Evolutionary conservation across 2,888 invertebrate species (phyloP), one percentile per base, ranked within the genome.

Genomic region (Leptogaster cylindrica): DNA sequence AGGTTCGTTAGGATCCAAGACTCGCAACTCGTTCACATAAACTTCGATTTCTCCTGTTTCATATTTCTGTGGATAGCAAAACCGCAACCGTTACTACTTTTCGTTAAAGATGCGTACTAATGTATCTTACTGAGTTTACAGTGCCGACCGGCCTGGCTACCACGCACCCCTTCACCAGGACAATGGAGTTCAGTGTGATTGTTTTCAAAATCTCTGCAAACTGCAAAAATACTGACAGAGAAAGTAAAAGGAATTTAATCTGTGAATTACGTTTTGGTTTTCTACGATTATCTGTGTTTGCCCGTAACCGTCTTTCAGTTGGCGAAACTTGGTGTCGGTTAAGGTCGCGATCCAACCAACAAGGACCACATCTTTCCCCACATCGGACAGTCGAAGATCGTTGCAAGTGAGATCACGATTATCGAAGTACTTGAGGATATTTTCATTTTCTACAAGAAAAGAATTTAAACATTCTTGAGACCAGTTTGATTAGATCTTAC

Each of bases 11-110:
- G 80, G 77, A 74, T 85, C 85, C 3, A 88, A 73, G 5, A 87
- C 75, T 69, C 80, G 77, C 0, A 87, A 73, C 2, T 78, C 75
- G 0, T 80, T 75, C 0, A 84, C 83, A 28, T 79, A 72, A 0
- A 89, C 81, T 78, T 90, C 89, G 46, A 90, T 83, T 50, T 85
- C 84, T n/a, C 89, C 89, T 6, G 88, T 88, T 44, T 81, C 79
- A 48, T 76, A 78, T 76, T 78, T 79, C 81, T 81, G 65, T 39
- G 66, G 64, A 39, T 14, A 2, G 0, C 12, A 18, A 41, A 41
- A 20, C 10, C 14, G 3, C 16, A 50, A n/a, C n/a, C n/a, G n/a
- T 5, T 48, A 3, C 3, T 14, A 18, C 14, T 3, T 18, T 44
- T 44, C 16, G 18, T 46, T 8, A 16, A 46, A 3, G 46, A 46